Conservation (phyloP, 2,797 vertebrate genomes). For the Columba guinea region DNA sequence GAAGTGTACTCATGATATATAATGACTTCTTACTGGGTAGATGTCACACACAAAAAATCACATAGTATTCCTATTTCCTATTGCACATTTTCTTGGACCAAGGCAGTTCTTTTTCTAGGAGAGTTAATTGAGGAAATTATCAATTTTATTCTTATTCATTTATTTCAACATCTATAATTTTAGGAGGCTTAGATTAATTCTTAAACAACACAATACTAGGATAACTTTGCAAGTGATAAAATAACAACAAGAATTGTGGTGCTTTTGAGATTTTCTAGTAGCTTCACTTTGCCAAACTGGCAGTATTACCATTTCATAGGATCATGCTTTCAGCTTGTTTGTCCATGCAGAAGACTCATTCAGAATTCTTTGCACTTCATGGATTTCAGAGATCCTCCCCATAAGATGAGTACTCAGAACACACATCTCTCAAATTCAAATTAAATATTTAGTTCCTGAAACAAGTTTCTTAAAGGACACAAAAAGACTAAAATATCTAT, state of each 20-base stretch:
- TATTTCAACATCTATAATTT: not conserved
- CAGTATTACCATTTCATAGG: not conserved
- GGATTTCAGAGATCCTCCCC: not conserved
- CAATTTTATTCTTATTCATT: not conserved
- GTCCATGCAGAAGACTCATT: not conserved
- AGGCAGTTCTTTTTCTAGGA: not conserved
- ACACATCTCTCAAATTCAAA: not conserved
- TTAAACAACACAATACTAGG: not conserved
- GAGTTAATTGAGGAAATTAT: not conserved
- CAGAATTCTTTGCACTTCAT: not conserved
- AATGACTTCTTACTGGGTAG: not conserved
- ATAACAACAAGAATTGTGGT: not conserved
- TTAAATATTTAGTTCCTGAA: not conserved
- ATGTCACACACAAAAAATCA: not conserved
- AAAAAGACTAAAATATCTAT: not conserved
- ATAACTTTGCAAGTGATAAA: not conserved
- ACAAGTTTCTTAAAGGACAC: not conserved
- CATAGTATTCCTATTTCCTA: not conserved
- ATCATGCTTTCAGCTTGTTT: not conserved
- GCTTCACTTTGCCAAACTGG: not conserved
- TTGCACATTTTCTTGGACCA: not conserved
- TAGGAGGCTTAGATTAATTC: not conserved
- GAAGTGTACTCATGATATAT: not conserved
- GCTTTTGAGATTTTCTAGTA: not conserved
- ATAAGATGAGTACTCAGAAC: not conserved